Percentiles rank a stretch among this genome's conserved stretches.
Conservation (phyloP, 2,113 vertebrate species). For the Accipiter virgatus region DNA sequence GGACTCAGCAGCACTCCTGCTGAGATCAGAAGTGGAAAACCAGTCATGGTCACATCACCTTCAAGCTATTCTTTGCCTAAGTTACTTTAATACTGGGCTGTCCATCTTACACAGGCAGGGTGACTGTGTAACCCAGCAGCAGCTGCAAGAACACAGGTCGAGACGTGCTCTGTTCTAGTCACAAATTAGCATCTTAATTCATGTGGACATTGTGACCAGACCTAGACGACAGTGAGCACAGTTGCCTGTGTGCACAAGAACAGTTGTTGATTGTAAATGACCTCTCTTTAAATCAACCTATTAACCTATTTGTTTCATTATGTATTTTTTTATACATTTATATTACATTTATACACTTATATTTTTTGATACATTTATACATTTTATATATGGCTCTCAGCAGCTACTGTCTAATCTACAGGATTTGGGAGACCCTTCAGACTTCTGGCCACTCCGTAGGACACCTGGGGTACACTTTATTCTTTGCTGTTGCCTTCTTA, state of each 20-base stretch:
- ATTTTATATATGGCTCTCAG: background rate
- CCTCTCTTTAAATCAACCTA: background rate
- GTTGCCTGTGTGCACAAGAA: background rate
- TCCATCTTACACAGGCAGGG: background rate
- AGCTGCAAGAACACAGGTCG: background rate
- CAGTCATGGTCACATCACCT: background rate
- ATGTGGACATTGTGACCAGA: background rate
- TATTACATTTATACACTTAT: no score
- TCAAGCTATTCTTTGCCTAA: background rate
- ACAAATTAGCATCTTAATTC: background rate
- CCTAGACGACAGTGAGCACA: fast-evolving
- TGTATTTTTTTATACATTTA: background rate
- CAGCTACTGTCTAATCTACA: background rate
- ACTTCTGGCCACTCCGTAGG: background rate
- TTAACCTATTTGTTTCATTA: no score
- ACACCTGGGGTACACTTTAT: background rate
- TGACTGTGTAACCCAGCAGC: background rate
- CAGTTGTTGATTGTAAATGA: background rate
- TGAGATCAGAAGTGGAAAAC: background rate
- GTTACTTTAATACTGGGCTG: background rate
- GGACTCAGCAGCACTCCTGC: background rate
- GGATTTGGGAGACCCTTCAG: background rate
- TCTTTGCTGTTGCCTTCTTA: background rate
- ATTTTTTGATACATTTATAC: no score
- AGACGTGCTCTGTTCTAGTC: background rate